Evolutionary conservation across 2,113 vertebrate genomes (phyloP).

Genomic region (Labeo rohita): DNA sequence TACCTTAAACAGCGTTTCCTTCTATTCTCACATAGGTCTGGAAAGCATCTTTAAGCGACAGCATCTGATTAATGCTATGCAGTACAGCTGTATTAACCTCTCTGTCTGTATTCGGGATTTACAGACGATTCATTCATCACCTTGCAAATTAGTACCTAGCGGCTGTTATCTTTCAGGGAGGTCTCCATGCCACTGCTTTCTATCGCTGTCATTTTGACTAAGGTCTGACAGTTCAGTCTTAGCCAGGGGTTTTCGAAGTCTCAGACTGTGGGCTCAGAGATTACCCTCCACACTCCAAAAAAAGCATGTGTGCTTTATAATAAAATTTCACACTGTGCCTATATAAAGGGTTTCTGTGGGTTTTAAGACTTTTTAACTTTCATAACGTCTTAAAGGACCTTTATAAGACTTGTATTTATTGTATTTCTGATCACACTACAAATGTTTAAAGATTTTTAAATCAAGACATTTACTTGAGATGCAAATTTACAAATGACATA

Average conservation of each 20-base stretch:
- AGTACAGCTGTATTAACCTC: conserved; percentile 42
- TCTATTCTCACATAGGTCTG: conserved; percentile 8
- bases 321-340: neutral
- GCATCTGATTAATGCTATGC: conserved; percentile 34
- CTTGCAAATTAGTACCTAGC: conserved; percentile 29
- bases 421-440: no score
- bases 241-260: neutral
- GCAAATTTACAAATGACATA: no score
- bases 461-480: no score
- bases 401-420: no score
- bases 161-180: conserved; percentile 49
- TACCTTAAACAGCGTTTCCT: neutral
- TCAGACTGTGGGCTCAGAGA: neutral
- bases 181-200: conserved; percentile 46
- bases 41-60: conserved; percentile 23
- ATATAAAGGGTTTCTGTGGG: neutral
- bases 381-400: no score
- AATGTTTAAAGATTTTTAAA: no score
- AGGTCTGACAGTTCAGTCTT: neutral
- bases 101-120: conserved; percentile 26
- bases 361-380: no score
- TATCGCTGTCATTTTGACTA: conserved; percentile 21
- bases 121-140: conserved; percentile 45
- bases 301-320: neutral
- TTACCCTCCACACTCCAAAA: neutral